Conservation (phyloP, 2,888 invertebrate species). For the Phania funesta region DNA sequence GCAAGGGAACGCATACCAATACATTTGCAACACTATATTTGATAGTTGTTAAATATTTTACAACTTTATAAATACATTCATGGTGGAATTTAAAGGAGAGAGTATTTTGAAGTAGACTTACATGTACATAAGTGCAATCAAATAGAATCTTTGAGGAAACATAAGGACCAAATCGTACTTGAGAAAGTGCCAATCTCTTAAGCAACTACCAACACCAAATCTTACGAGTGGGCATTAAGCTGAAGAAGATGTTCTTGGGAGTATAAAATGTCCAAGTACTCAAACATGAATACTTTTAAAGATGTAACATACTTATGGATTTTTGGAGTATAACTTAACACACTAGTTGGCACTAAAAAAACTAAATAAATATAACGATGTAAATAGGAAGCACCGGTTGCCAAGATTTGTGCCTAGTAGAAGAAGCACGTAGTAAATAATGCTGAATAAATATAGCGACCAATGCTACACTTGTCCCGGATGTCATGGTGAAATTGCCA, state of each 20-base stretch:
- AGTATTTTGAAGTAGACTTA: background rate
- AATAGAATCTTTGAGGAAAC: background rate
- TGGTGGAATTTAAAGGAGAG: background rate
- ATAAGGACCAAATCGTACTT: conserved; percentile 18
- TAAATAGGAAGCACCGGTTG: too few relatives aligned
- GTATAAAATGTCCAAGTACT: background rate
- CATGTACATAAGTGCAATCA: background rate
- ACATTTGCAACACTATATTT: background rate
- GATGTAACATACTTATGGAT: background rate
- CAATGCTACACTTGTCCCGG: too few relatives aligned
- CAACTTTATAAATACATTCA: conserved; percentile 33
- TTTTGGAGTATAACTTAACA: background rate
- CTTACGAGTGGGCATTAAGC: background rate
- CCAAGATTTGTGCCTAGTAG: too few relatives aligned
- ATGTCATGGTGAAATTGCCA: too few relatives aligned
- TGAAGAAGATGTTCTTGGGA: background rate
- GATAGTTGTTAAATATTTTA: conserved; percentile 60
- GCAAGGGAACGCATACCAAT: background rate
- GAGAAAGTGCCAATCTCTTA: conserved; percentile 60
- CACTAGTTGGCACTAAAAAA: background rate
- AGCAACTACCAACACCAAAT: conserved; percentile 13
- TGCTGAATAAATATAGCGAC: too few relatives aligned
- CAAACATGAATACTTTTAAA: background rate
- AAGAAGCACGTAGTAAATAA: too few relatives aligned
- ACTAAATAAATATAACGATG: background rate